These are phyloP conservation scores for Cercopithecus neglectus DNA, from an alignment of 2,797 vertebrate species.

Conservation along the genomic window DNA sequence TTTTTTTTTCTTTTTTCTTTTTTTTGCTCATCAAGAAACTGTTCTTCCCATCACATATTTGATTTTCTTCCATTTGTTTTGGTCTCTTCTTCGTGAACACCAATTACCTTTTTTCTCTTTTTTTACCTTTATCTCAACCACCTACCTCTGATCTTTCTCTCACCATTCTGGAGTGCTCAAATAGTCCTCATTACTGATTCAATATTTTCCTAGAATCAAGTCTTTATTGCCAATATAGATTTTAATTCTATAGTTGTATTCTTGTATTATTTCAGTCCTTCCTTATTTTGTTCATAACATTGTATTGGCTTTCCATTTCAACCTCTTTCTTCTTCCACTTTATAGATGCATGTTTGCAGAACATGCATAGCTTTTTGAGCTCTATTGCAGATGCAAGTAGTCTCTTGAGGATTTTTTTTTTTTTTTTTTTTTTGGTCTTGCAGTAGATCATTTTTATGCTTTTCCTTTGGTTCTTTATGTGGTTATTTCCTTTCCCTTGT, in stretches of 20 bases:
- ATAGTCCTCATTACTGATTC: neutral
- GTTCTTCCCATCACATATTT: neutral
- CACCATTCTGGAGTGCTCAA: neutral
- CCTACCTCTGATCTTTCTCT: neutral
- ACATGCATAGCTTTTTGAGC: neutral
- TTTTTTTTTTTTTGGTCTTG: neutral
- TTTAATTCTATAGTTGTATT: conserved; percentile 23
- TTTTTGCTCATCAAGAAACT: neutral
- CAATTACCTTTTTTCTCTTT: neutral
- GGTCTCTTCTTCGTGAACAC: neutral
- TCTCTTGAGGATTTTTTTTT: neutral
- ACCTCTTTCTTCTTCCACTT: neutral
- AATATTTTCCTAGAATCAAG: neutral
- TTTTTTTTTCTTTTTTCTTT: no score
- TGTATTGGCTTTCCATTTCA: neutral
- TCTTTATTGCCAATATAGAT: neutral
- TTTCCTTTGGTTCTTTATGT: neutral
- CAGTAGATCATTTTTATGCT: neutral
- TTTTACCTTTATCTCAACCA: neutral
- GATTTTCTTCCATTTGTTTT: neutral
- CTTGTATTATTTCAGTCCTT: neutral
- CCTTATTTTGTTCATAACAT: neutral
- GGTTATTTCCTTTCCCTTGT: neutral
- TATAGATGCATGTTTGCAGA: neutral
- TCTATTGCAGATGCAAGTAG: neutral